Conservation (phyloP, 2,888 invertebrate genomes). For the Alviniconcha strummeri region DNA sequence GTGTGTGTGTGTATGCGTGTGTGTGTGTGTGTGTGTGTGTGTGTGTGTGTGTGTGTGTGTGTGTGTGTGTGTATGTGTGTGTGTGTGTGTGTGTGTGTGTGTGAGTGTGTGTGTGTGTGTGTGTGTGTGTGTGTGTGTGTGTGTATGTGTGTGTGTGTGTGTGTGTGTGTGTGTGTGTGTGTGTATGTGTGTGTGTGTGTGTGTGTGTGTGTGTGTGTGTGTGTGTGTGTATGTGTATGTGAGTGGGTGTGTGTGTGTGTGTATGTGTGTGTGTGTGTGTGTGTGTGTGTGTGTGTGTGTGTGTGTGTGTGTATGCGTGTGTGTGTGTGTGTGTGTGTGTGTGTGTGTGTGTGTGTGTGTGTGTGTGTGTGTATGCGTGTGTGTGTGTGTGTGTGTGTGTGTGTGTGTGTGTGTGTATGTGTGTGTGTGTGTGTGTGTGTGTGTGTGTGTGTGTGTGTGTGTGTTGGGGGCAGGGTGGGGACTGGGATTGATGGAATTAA, state of each 20-base stretch:
- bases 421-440: not conserved
- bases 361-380: not conserved
- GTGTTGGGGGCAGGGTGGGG: too few species aligned
- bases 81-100: not conserved
- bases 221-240: not conserved
- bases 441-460: not conserved
- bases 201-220: not conserved
- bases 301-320: not conserved
- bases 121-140: not conserved
- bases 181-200: not conserved
- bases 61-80: not conserved
- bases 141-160: not conserved
- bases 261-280: not conserved
- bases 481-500: too few species aligned
- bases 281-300: too few species aligned
- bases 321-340: not conserved
- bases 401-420: not conserved
- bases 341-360: not conserved
- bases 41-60: not conserved
- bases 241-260: not conserved
- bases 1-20: not conserved
- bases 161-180: not conserved
- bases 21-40: not conserved
- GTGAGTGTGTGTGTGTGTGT: not conserved
- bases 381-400: not conserved